Base-by-base conservation (phyloP, 92 coral and sea anemone species). In the Porites rus region DNA sequence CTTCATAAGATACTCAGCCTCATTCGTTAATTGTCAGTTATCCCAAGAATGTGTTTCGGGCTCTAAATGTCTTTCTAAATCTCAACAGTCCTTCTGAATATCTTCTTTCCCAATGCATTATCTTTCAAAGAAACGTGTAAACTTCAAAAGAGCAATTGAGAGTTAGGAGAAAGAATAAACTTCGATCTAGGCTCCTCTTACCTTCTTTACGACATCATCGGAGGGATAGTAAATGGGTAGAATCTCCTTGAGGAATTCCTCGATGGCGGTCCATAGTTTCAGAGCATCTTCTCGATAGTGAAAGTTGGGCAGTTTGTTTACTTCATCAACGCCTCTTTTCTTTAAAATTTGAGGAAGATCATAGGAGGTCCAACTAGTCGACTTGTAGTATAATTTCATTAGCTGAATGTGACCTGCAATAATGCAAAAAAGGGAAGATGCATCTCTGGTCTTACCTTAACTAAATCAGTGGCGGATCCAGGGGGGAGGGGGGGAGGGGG, bases 281-380 rank as follows among this genome's bases (percentile, higher is more conserved):
- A 90, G 74, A 4, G 84, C 84, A 59, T 90, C 93, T 43, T 90
- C 93, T 2, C 93, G 85, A 81, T 91, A 91, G 78, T 82, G 89
- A 78, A 54, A 91, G 51, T 80, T 82, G 25, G 94, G 94, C 1
- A 91, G 89, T 51, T 82, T 88, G 0, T 78, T 62, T 3, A 62
- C 64, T 51, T 91, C 94, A 58, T 91, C 94, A 12, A 91, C 94
- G 6, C 94, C 94, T 12, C 94, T 86, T 21, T 90, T 77, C 78
- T 88, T 91, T 19, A 91, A 51, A 8, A 43, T 18, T 46, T 82
- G 72, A 0, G 94, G 94, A 20, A 91, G 65, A 56, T 65, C 43
- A 63, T 91, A 88, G 20, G 79, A 78, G 19, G 80, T 43, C 77
- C 90, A 77, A 53, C 68, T 81, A 38, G 46, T 38, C 22, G 50